Evolutionary conservation across 2,888 invertebrate species (phyloP), one percentile per base, ranked within the genome.

Genomic region (Blera fallax): DNA sequence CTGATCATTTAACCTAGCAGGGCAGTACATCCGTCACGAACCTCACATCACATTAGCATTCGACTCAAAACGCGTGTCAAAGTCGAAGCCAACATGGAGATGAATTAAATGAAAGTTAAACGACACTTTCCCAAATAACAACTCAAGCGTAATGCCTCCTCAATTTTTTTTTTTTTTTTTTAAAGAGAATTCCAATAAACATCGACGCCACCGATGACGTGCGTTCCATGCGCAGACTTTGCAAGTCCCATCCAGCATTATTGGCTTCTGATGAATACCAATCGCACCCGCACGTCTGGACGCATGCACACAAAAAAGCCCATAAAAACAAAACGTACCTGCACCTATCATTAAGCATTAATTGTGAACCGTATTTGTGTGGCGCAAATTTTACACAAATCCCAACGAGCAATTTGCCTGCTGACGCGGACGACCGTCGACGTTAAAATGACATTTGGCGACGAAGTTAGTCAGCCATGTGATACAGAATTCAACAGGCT

Each of bases 101-200:
- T 78, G 79, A 56, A 84, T 79, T 80, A 60, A 80, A 85, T 54
- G 80, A 80, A 80, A 85, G 74, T 65, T 76, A 84, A 84, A 69
- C 79, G 79, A 84, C 84, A 84, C 79, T 85, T 85, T 84, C 80
- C 84, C 80, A 85, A 76, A 76, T 85, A 74, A 80, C 74, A 85
- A 80, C 5, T 65, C 80, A 85, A 80, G 74, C 80, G 84, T 85
- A 80, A 84, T 80, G 74, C 58, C 65, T 48, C 50, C 34, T 54
- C 32, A 29, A 45, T 58, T 50, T 65, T 37, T 65, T 18, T 18
- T n/a, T n/a, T n/a, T n/a, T n/a, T n/a, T n/a, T n/a, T n/a, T n/a
- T n/a, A n/a, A n/a, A 14, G 21, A 52, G 14, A 21, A 64, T 74
- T 73, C 56, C 64, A 74, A 74, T 74, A 69, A 69, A 18, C 34